phyloP scores from a whole-genome alignment of 2,888 invertebrate species.

The Epirrhoe alternata region DNA sequence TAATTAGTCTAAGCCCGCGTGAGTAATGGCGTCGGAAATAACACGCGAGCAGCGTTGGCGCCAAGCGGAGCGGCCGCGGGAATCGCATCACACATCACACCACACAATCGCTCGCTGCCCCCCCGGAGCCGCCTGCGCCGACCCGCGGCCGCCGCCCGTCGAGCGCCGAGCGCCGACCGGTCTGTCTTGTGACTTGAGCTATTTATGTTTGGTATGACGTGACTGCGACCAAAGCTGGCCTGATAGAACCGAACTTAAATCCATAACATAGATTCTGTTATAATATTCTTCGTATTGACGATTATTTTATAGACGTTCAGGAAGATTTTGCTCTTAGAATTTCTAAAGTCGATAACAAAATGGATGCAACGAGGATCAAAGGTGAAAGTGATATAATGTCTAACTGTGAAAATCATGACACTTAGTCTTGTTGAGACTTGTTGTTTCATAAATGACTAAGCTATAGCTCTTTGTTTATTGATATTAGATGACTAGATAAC shows the following conservation, averaged over 20 bases:
- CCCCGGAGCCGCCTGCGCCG: conserved; percentile 36
- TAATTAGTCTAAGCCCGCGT: conserved; percentile 81
- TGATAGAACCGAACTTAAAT: conserved; percentile 16
- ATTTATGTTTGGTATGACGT: conserved; percentile 65
- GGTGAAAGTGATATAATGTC: conserved; percentile 14
- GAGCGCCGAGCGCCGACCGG: conserved; percentile 61
- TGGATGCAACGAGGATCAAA: conserved; percentile 18
- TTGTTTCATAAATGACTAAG: conserved; percentile 27
- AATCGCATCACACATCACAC: conserved; percentile 54
- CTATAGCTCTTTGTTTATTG: conserved; percentile 19
- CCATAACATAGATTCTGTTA: conserved; percentile 2
- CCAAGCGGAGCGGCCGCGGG: conserved; percentile 70
- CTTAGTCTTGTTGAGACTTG: not conserved
- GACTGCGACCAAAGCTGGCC: conserved; percentile 39
- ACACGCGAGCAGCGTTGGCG: conserved; percentile 78
- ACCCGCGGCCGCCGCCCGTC: conserved; percentile 35
- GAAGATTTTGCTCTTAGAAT: not conserved
- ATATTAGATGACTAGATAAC: conserved; percentile 16
- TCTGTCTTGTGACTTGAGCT: conserved; percentile 81
- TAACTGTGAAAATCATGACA: conserved; percentile 18
- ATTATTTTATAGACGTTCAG: not conserved
- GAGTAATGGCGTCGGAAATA: conserved; percentile 84
- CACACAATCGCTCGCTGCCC: conserved; percentile 40
- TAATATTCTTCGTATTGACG: not conserved
- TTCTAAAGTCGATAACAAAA: conserved; percentile 11